These are phyloP conservation scores for Deroptyus accipitrinus DNA, from an alignment of 2,113 vertebrate species.

Conservation along the genomic window DNA sequence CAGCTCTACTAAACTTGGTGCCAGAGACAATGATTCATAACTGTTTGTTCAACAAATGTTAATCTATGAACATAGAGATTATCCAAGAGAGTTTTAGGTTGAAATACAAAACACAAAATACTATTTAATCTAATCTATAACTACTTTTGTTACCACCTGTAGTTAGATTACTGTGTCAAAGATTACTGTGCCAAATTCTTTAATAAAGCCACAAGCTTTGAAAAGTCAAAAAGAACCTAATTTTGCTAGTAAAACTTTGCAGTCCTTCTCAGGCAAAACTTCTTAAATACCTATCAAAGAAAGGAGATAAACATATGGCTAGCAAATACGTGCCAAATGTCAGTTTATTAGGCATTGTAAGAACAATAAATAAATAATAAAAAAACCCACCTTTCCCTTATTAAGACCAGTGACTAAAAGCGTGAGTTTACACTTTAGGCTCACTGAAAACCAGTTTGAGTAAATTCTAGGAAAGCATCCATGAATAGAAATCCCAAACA, in stretches of 20 bases:
- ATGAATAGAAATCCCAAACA: background rate
- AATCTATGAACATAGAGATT: background rate
- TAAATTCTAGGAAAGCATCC: background rate
- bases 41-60: background rate
- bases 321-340: background rate
- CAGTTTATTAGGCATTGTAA: background rate
- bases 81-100: background rate
- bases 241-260: background rate
- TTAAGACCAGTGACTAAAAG: background rate
- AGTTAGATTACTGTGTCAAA: background rate
- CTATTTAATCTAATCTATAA: background rate
- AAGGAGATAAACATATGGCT: background rate
- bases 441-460: background rate
- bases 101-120: background rate
- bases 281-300: background rate
- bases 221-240: background rate
- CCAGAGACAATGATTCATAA: background rate
- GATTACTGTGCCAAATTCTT: background rate
- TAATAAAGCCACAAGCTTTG: background rate
- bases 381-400: fast-evolving
- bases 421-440: background rate
- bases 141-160: background rate
- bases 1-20: background rate
- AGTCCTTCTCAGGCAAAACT: background rate
- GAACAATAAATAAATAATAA: background rate